Conservation (phyloP, 1,140 invertebrate genomes). For the Pachypeltis micranthus region DNA sequence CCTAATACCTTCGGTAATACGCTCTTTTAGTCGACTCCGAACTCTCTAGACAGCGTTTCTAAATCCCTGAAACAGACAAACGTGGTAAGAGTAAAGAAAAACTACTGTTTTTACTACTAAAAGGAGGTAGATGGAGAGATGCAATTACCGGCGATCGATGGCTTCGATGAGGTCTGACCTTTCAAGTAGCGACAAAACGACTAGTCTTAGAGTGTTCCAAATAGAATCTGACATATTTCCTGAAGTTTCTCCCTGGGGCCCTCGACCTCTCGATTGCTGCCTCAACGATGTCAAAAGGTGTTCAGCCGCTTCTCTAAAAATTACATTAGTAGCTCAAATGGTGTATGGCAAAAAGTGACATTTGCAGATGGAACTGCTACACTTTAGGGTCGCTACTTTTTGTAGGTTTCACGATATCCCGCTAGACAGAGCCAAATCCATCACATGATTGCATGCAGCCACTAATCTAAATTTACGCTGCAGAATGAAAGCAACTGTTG, state of each 20-base stretch:
- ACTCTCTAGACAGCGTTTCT: conserved; percentile 48
- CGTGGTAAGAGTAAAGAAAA: conserved; percentile 13
- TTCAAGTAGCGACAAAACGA: conserved; percentile 78
- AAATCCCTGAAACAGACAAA: conserved; percentile 42
- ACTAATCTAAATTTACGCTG: no score
- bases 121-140: neutral
- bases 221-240: conserved; percentile 77
- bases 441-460: no score
- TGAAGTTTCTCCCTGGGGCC: conserved; percentile 34
- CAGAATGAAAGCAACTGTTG: no score
- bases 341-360: no score
- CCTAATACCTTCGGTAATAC: neutral
- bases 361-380: no score
- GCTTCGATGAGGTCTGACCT: conserved; percentile 62
- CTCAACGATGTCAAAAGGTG: conserved; percentile 88
- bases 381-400: no score
- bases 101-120: neutral
- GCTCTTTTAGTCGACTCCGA: conserved; percentile 30
- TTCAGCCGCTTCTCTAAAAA: conserved; percentile 77
- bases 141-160: conserved; percentile 52
- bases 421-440: no score
- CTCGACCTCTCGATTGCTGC: conserved; percentile 72
- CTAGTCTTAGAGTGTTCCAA: conserved; percentile 78
- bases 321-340: no score
- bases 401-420: no score